phyloP scores from a whole-genome alignment of 2,113 vertebrate genomes.

The Morphnarchus princeps region DNA sequence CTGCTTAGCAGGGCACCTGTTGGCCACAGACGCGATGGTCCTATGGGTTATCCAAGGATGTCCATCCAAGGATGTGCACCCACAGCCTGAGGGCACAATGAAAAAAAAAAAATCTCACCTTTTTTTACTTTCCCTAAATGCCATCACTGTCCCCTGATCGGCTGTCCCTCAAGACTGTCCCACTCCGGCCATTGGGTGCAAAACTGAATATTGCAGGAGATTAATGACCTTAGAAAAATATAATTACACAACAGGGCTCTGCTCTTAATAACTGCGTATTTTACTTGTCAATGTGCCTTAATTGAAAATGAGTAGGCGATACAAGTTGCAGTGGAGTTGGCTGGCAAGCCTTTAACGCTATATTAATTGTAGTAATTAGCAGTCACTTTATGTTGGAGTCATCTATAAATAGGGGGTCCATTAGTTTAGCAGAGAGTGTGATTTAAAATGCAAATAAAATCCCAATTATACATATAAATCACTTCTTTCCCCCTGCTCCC shows the following conservation, averaged over 20 bases:
- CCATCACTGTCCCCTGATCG: too few relatives aligned
- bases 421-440: constrained; percentile 70
- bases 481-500: constrained; percentile 1
- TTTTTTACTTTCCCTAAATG: neutral
- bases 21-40: fast-evolving
- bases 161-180: neutral
- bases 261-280: constrained; percentile 74
- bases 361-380: constrained; percentile 86
- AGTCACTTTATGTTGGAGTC: constrained; percentile 80
- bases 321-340: constrained; percentile 71
- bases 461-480: constrained; percentile 57
- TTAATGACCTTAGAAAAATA: constrained; percentile 68
- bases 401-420: constrained; percentile 81
- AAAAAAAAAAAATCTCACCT: neutral
- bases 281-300: constrained; percentile 75
- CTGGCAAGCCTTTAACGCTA: constrained; percentile 73
- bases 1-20: neutral
- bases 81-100: fast-evolving
- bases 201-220: constrained; percentile 9
- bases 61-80: neutral
- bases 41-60: neutral
- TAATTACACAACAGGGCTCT: constrained; percentile 73
- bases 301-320: constrained; percentile 81
- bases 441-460: constrained; percentile 81
- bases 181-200: neutral